Evolutionary conservation across 2,888 invertebrate genomes (phyloP).

Genomic region (Anticlea derivata): DNA sequence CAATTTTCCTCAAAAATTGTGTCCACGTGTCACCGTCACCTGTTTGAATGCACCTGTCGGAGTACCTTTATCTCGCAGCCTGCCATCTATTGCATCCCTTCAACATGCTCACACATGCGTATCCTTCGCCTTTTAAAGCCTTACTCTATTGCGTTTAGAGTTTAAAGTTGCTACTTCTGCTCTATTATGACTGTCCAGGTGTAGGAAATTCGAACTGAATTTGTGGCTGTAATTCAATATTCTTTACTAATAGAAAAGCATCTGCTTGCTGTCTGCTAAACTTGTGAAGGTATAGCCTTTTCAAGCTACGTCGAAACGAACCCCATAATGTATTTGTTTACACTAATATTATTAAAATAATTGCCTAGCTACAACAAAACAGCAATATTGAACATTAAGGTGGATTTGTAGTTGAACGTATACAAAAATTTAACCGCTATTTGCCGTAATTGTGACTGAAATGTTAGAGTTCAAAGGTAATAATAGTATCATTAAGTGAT

Average conservation of each 20-base stretch:
- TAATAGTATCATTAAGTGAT: conserved; percentile 46
- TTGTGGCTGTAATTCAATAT: conserved; percentile 22
- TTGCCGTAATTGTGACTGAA: conserved; percentile 19
- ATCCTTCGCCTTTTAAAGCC: conserved; percentile 1
- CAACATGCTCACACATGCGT: neutral
- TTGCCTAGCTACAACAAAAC: too few species aligned
- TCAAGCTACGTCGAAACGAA: conserved; percentile 6
- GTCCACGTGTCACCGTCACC: conserved; percentile 53
- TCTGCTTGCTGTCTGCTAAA: conserved; percentile 4
- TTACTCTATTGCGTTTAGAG: conserved; percentile 8
- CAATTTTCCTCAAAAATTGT: conserved; percentile 15
- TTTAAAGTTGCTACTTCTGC: conserved; percentile 6
- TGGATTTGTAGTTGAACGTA: conserved; percentile 10
- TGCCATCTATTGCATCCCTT: conserved; percentile 18
- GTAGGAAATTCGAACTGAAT: conserved; percentile 21
- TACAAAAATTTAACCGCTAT: conserved; percentile 20
- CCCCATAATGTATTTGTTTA: neutral
- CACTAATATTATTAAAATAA: conserved; percentile 2
- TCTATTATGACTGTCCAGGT: conserved; percentile 7
- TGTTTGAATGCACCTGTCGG: conserved; percentile 44
- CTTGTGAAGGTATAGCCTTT: conserved; percentile 11
- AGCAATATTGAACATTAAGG: too few species aligned
- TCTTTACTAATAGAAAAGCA: conserved; percentile 5
- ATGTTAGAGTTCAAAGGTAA: conserved; percentile 46
- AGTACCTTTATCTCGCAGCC: conserved; percentile 36